Evolutionary conservation across 2,888 invertebrate species (phyloP).

Genomic region (Eristalis intricaria): DNA sequence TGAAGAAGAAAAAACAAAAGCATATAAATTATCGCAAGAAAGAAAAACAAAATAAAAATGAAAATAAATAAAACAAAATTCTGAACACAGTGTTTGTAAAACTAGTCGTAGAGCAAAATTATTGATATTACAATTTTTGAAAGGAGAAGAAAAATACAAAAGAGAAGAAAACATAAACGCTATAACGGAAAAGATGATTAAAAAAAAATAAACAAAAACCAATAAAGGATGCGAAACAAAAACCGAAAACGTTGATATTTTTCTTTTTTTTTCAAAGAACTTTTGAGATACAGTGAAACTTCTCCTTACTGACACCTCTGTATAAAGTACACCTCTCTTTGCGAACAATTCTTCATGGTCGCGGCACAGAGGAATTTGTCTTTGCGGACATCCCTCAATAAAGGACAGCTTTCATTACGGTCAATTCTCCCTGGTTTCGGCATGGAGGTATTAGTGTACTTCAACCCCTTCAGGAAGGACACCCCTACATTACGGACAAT

Average conservation of each 20-base stretch:
- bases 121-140: slow-evolving; percentile 64
- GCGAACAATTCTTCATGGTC: too few species aligned
- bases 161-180: slow-evolving; percentile 53
- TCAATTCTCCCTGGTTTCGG: too few species aligned
- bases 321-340: too few species aligned
- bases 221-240: slow-evolving; percentile 67
- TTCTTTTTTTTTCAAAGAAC: not conserved
- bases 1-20: slow-evolving; percentile 14
- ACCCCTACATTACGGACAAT: too few species aligned
- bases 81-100: slow-evolving; percentile 69
- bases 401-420: too few species aligned
- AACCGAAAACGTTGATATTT: slow-evolving; percentile 21
- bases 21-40: slow-evolving; percentile 37
- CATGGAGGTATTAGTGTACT: too few species aligned
- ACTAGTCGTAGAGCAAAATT: slow-evolving; percentile 71
- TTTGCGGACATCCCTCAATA: too few species aligned
- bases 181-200: slow-evolving; percentile 30
- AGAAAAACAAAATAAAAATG: slow-evolving; percentile 34
- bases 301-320: too few species aligned
- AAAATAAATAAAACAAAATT: slow-evolving; percentile 37
- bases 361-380: too few species aligned
- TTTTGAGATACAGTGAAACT: too few species aligned
- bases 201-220: slow-evolving; percentile 31
- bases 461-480: too few species aligned
- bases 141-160: slow-evolving; percentile 32